Evolutionary conservation across 2,888 invertebrate genomes (phyloP), one percentile per base, ranked within the genome.

Genomic region (Orthosia gracilis): DNA sequence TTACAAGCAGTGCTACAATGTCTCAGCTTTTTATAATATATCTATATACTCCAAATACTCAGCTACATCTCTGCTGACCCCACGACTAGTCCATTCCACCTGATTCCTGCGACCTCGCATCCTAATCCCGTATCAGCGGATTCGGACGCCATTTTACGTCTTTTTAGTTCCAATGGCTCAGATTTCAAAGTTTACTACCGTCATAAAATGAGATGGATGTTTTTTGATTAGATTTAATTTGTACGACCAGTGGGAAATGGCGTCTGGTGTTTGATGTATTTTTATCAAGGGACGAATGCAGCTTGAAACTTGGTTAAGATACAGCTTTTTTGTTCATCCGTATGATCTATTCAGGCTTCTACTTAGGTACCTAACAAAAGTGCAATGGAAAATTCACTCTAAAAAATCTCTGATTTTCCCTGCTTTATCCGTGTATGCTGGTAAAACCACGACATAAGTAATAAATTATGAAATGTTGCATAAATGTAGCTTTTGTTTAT

Each of bases 181-280:
- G 84, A 80, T 84, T 87, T 87, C 80, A 73, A 82, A 76, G 75
- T 81, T 87, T 87, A 87, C 79, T 78, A 71, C 84, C 26, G 23
- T 72, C 77, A 81, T 87, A 87, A 87, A 86, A 84, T 57, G 80
- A 85, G 86, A 85, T 87, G 75, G 84, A 87, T 84, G 82, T 80
- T 81, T 85, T 87, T 87, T 87, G 85, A 87, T 87, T 87, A 87
- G 78, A 87, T 87, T 87, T 87, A 87, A 87, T 87, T 87, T 87
- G 87, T 80, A 80, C 70, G 71, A 76, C 67, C 75, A 59, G 63
- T 71, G 80, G 78, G 76, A 55, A 70, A 70, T 68, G 65, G 71
- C 45, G 68, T 78, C 66, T 76, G 79, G 54, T 58, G 65, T 70
- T 81, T 73, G 69, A 82, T 69, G 59, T 77, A 82, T 80, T 82